Evolutionary conservation across 2,113 vertebrate genomes (phyloP), one percentile per base, ranked within the genome.

Genomic region (Ciconia maguari): DNA sequence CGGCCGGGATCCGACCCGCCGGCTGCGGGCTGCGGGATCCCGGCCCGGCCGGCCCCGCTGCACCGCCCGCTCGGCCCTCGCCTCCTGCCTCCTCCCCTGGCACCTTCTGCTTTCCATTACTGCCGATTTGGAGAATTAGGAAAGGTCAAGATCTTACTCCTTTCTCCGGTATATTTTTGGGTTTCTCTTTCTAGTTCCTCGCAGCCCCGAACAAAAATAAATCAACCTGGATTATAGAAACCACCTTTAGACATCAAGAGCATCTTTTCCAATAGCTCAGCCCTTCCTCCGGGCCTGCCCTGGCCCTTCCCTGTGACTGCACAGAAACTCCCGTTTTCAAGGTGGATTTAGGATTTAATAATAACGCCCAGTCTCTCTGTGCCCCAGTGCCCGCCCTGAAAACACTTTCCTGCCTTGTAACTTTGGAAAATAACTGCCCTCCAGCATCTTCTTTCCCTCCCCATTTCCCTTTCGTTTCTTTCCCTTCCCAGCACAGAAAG

Each of bases 101-200:
- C 88, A 86, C 84, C 65, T 96, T 96, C 96, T 97, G 95, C 92
- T 95, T 96, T 81, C 87, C 65, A 95, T 96, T 95, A 95, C 87
- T 83, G 87, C 51, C 68, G 44, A 94, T 95, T 90, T 95, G 60
- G 85, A 83, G 95, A 97, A 96, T 89, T 96, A 96, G 94, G 82
- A 90, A 90, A 95, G 96, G 93, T 97, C 97, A 92, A 90, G 84
- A 94, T 93, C 92, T 86, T 86, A 61, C 41, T 94, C 79, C 44
- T 89, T 85, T 94, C 82, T 17, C 68, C 68, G 17, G 94, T 83
- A 85, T 81, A 29, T 89, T 95, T 96, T 89, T 46, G 62, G 38
- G 68, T 97, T 96, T 91, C 65, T 76, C 78, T 96, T 96, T 97
- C 78, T 90, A 93, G 74, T 87, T 93, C 61, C 74, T 94, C 70